phyloP scores from a whole-genome alignment of 2,888 invertebrate species.

The Augochlorella aurata region DNA sequence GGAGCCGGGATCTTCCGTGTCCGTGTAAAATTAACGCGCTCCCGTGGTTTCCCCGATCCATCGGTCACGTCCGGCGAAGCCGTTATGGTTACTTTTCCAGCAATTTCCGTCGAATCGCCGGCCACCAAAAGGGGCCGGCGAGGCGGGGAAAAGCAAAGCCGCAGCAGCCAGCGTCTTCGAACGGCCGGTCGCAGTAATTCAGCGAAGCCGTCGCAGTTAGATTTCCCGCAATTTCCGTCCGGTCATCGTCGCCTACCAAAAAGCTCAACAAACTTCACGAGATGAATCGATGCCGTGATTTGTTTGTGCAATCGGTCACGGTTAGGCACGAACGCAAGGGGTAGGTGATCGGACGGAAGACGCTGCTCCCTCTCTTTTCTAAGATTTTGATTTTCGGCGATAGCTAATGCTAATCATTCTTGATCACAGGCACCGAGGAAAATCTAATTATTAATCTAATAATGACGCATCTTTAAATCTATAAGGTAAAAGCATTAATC shows the following conservation, averaged over 20 bases:
- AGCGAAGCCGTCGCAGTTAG: slow-evolving; percentile 46
- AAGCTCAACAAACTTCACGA: slow-evolving; percentile 38
- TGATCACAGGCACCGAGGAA: too few species aligned
- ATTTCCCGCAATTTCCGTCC: slow-evolving; percentile 51
- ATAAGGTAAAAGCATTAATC: too few species aligned
- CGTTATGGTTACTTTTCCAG: slow-evolving; percentile 46
- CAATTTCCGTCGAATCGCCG: slow-evolving; percentile 58
- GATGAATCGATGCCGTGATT: slow-evolving; percentile 21
- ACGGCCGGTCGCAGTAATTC: slow-evolving; percentile 48
- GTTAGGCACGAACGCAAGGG: too few species aligned
- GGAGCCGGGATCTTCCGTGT: neutral
- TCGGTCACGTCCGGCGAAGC: neutral
- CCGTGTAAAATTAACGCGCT: slow-evolving; percentile 8
- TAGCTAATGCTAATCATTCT: neutral
- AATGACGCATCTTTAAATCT: too few species aligned
- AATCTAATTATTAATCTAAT: too few species aligned
- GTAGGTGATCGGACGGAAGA: slow-evolving; percentile 24
- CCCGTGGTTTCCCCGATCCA: neutral
- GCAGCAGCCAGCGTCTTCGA: slow-evolving; percentile 17
- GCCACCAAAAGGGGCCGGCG: slow-evolving; percentile 41
- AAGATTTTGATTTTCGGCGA: slow-evolving; percentile 4
- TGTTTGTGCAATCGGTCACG: slow-evolving; percentile 3
- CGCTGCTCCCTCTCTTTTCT: neutral
- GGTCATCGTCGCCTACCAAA: slow-evolving; percentile 39
- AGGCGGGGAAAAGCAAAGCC: slow-evolving; percentile 44